phyloP scores from a whole-genome alignment of 2,888 invertebrate genomes.

The Keiferia lycopersicella region DNA sequence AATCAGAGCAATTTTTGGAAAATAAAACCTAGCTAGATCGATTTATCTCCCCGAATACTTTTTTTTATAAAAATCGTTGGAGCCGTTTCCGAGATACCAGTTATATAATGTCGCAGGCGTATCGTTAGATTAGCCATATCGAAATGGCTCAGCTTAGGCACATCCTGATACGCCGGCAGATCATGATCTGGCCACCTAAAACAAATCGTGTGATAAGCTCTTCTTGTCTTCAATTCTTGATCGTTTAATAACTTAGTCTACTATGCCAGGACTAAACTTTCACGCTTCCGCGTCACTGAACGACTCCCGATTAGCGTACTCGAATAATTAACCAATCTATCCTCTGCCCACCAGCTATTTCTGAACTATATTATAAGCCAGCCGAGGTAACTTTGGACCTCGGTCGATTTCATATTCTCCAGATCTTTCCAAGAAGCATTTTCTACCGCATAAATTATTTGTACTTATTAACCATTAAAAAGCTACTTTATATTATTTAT shows the following conservation, averaged over 20 bases:
- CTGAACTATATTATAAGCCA: slow-evolving; percentile 15
- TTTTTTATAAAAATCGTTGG: too few species aligned
- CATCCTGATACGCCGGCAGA: too few species aligned
- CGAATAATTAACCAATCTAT: slow-evolving; percentile 21
- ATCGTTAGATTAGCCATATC: too few species aligned
- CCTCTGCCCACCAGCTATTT: slow-evolving; percentile 7
- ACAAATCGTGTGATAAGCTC: too few species aligned
- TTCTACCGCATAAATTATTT: slow-evolving; percentile 2
- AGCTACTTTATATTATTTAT: neutral
- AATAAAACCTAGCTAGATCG: too few species aligned
- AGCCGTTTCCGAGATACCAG: too few species aligned
- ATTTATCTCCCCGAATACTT: too few species aligned
- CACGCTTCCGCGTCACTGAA: slow-evolving; percentile 16
- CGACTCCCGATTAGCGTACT: slow-evolving; percentile 26
- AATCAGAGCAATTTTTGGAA: too few species aligned
- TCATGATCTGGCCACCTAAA: too few species aligned
- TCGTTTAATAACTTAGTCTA: neutral
- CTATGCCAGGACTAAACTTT: neutral
- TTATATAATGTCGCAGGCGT: too few species aligned
- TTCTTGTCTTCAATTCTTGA: too few species aligned
- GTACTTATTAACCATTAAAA: neutral
- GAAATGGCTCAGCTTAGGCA: too few species aligned
- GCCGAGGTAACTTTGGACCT: slow-evolving; percentile 19
- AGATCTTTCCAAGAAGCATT: neutral
- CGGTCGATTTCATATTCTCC: slow-evolving; percentile 1